Percentiles rank a stretch among this genome's conserved stretches.
Evolutionary conservation across 2,888 invertebrate species (phyloP).

Genomic region (Rotaria sp.): DNA sequence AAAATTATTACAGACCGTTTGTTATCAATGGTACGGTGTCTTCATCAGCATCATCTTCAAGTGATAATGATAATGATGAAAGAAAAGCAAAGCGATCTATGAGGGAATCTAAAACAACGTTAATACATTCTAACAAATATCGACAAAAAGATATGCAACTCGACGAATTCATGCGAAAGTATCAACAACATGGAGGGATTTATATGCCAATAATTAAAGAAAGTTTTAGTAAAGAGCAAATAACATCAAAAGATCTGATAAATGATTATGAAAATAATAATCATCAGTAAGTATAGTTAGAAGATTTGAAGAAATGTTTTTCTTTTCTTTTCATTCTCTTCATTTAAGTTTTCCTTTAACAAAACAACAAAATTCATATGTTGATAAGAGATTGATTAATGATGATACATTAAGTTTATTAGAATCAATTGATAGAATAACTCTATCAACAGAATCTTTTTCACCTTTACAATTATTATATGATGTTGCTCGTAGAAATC

Average conservation of each 20-base stretch:
- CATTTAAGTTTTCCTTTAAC: not conserved
- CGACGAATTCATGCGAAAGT: slow-evolving; percentile 15
- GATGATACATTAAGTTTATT: not conserved
- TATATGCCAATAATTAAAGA: not conserved
- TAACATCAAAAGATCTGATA: not conserved
- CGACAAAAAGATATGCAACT: not conserved
- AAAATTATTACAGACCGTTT: not conserved
- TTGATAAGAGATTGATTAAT: not conserved
- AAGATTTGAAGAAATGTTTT: not conserved
- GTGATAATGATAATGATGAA: not conserved
- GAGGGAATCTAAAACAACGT: not conserved
- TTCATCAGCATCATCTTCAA: not conserved
- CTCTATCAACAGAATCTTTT: not conserved
- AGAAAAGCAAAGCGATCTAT: not conserved
- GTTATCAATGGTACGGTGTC: not conserved
- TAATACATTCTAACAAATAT: not conserved
- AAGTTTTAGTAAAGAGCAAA: not conserved
- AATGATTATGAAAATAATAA: not conserved
- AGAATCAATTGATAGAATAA: not conserved
- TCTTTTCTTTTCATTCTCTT: not conserved
- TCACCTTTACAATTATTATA: slow-evolving; percentile 13
- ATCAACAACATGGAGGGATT: not conserved
- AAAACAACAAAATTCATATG: not conserved
- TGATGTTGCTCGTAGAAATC: not conserved
- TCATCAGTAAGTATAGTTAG: not conserved